phyloP scores from a whole-genome alignment of 2,797 vertebrate species.

The Gadopsis bispinosus region DNA sequence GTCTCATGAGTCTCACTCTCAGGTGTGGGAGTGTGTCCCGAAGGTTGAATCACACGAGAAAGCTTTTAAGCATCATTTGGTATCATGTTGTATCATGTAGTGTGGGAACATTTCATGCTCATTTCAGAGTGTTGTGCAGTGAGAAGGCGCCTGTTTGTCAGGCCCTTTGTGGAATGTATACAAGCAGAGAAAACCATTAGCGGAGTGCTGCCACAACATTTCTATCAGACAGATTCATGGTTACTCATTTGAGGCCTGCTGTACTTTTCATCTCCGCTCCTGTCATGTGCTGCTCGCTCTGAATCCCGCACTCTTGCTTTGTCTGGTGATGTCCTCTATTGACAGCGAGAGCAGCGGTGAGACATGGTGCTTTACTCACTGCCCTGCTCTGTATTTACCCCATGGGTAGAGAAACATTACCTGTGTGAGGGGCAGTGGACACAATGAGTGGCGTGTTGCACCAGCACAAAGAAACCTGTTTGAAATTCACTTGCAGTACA shows the following conservation, averaged over 20 bases:
- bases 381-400: constrained; percentile 27
- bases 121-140: constrained; percentile 14
- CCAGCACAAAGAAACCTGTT: constrained; percentile 41
- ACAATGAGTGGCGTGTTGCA: background rate
- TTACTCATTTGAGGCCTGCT: constrained; percentile 32
- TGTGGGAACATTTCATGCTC: constrained; percentile 33
- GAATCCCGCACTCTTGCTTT: constrained; percentile 4
- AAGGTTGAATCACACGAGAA: constrained; percentile 49
- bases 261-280: background rate
- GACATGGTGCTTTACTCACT: constrained; percentile 17
- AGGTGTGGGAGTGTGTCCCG: constrained; percentile 28
- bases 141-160: background rate
- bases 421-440: constrained; percentile 20
- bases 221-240: constrained; percentile 58
- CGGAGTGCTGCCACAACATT: constrained; percentile 55
- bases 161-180: constrained; percentile 29
- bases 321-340: constrained; percentile 33
- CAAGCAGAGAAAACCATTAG: constrained; percentile 56
- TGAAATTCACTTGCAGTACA: constrained; percentile 50
- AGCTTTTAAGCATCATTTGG: constrained; percentile 19
- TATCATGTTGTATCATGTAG: constrained; percentile 15
- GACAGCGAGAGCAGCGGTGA: constrained; percentile 14
- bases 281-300: constrained; percentile 28
- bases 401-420: constrained; percentile 3
- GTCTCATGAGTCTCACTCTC: constrained; percentile 23